Percentiles rank a stretch among this genome's conserved stretches.
These are phyloP conservation scores for Allobates femoralis DNA, from an alignment of 2,797 vertebrate genomes.

Conservation along the genomic window DNA sequence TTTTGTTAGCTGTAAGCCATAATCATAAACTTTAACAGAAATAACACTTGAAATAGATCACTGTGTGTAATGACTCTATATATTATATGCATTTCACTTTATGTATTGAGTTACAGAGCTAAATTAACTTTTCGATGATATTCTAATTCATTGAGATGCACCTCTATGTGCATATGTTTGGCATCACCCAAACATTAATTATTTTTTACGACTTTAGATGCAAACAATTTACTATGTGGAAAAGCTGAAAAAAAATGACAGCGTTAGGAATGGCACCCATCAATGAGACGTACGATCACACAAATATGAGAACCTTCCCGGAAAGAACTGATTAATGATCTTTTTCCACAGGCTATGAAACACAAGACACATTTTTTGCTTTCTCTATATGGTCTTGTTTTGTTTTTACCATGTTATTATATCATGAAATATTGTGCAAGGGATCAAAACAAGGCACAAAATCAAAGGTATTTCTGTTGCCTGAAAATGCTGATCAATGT, in stretches of 20 bases:
- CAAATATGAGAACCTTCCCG: constrained; percentile 9
- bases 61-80: too few species aligned
- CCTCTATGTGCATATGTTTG: constrained; percentile 9
- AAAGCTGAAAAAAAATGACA: constrained; percentile 3
- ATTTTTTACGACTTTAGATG: background rate
- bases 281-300: constrained; percentile 31
- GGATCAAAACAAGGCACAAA: constrained; percentile 54
- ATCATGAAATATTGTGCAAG: constrained; percentile 41
- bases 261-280: constrained; percentile 36
- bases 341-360: constrained; percentile 34
- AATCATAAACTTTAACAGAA: too few species aligned
- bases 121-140: too few species aligned
- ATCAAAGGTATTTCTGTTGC: constrained; percentile 50
- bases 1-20: too few species aligned
- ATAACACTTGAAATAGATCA: too few species aligned
- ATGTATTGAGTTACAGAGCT: too few species aligned
- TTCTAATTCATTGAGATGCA: too few species aligned
- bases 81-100: too few species aligned
- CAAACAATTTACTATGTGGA: background rate
- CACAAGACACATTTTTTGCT: constrained; percentile 12
- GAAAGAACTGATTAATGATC: constrained; percentile 46
- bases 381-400: constrained; percentile 12
- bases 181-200: constrained; percentile 1
- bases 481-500: constrained; percentile 52
- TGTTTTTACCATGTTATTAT: constrained; percentile 52